These are phyloP conservation scores for Pontoporia blainvillei DNA, from an alignment of 2,113 vertebrate species.

Conservation along the genomic window DNA sequence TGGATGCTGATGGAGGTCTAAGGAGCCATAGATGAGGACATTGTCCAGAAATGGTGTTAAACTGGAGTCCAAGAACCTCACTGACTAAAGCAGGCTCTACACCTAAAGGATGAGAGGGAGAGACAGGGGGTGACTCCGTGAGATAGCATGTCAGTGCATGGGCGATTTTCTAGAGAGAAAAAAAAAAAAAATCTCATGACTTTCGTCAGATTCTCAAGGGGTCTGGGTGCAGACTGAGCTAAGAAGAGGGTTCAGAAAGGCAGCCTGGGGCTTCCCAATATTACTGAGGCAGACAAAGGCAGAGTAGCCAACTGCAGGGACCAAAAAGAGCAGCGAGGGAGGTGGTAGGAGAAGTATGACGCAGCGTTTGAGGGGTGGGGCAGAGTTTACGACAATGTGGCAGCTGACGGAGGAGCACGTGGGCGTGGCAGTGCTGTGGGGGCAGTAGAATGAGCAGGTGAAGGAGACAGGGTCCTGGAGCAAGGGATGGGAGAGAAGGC, in stretches of 20 bases:
- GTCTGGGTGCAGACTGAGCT: neutral
- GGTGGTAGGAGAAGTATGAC: neutral
- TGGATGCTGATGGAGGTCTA: neutral
- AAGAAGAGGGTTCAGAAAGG: neutral
- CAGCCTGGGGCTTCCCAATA: rapidly evolving
- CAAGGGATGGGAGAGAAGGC: neutral
- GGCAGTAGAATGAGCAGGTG: neutral
- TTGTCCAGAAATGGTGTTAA: neutral
- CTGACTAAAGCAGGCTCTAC: neutral
- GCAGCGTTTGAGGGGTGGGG: neutral
- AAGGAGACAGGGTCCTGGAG: neutral
- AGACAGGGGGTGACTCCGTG: neutral
- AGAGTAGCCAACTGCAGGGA: rapidly evolving
- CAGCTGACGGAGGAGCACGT: neutral
- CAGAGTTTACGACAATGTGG: neutral
- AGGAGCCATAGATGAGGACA: neutral
- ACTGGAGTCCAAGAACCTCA: neutral
- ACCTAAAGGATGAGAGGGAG: neutral
- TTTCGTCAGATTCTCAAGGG: neutral
- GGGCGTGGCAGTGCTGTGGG: too few relatives aligned
- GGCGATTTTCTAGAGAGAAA: too few relatives aligned
- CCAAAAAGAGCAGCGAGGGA: neutral
- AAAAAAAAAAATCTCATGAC: too few relatives aligned
- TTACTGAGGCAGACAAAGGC: neutral
- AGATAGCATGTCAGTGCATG: neutral